Percentiles rank a stretch among this genome's conserved stretches.
Conservation (phyloP, 2,113 vertebrate genomes). For the Raja brachyura region DNA sequence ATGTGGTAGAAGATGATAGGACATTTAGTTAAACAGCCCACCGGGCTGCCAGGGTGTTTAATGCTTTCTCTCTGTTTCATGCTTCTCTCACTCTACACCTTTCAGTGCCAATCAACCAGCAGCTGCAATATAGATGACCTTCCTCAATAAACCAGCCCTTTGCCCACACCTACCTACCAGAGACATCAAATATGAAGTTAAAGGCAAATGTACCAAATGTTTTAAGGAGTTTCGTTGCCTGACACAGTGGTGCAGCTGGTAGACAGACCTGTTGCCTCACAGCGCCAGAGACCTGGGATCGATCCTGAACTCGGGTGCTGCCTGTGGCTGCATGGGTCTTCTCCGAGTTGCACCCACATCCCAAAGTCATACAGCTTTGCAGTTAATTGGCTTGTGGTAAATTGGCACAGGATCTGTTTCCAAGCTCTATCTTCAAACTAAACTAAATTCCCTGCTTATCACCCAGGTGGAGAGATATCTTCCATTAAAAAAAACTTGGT, state of each 20-base stretch:
- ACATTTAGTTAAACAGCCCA: no score
- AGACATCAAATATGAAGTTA: background rate
- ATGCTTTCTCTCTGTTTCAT: background rate
- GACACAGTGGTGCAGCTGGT: background rate
- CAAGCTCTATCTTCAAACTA: no score
- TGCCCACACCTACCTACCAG: background rate
- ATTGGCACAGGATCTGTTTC: no score
- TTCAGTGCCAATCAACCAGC: background rate
- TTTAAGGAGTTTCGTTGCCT: background rate
- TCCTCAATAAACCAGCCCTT: background rate
- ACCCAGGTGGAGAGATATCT: background rate
- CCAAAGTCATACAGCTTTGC: no score
- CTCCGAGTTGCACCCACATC: no score
- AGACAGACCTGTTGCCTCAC: no score
- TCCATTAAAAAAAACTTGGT: background rate
- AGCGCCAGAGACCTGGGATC: no score
- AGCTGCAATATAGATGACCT: background rate
- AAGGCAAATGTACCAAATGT: background rate
- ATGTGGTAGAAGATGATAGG: background rate
- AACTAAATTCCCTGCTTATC: background rate
- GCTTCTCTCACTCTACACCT: background rate
- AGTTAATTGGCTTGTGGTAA: no score
- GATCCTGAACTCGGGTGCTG: no score
- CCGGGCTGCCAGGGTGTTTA: background rate
- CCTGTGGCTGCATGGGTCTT: no score